phyloP scores from a whole-genome alignment of 2,113 vertebrate genomes.

The Ciconia maguari region DNA sequence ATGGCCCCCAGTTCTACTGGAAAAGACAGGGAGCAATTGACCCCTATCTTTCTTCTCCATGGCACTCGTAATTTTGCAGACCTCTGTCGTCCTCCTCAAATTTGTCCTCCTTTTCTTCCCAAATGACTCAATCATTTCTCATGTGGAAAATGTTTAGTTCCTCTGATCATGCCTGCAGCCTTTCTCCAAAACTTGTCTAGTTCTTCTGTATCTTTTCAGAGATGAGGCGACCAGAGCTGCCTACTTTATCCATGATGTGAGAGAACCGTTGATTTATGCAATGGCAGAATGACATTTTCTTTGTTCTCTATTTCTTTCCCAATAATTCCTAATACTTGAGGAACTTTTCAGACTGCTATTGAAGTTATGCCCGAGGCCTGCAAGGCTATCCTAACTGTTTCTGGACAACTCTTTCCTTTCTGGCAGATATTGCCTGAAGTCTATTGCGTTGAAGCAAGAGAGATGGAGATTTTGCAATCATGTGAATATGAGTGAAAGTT shows the following conservation, averaged over 20 bases:
- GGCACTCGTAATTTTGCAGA: background rate
- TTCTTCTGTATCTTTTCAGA: background rate
- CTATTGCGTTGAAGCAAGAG: background rate
- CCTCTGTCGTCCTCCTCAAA: background rate
- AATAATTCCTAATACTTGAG: background rate
- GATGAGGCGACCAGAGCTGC: fast-evolving
- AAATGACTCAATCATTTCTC: background rate
- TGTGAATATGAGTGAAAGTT: background rate
- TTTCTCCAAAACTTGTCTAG: background rate
- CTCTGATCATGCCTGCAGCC: background rate
- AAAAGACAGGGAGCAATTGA: background rate
- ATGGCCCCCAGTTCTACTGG: background rate
- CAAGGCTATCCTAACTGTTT: background rate
- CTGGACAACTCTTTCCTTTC: background rate
- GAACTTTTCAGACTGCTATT: background rate
- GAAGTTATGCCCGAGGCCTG: background rate
- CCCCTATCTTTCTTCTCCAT: background rate
- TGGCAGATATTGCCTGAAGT: background rate
- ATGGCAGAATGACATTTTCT: background rate
- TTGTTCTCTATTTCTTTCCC: background rate
- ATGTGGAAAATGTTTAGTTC: background rate
- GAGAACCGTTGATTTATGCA: background rate
- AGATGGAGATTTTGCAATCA: background rate
- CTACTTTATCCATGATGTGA: background rate
- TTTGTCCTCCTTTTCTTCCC: background rate